Conservation (phyloP, 37 sponge, comb jelly and placozoan genomes). For the Axinella damicornis region DNA sequence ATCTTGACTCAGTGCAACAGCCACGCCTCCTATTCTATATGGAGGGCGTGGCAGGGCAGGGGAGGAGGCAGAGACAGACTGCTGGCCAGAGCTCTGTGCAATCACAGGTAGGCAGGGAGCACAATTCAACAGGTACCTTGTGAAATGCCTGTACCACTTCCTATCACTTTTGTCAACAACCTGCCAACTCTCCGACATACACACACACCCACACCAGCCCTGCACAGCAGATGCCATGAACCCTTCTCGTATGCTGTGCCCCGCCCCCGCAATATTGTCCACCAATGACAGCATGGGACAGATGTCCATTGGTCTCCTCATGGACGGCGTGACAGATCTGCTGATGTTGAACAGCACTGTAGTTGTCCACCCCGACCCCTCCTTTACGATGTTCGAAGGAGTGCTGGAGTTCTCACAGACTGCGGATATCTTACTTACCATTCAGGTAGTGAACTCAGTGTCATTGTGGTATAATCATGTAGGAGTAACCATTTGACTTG, state of each 20-base stretch:
- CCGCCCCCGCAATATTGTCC: slow-evolving; percentile 1
- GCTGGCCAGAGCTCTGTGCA: no score
- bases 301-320: slow-evolving; percentile 26
- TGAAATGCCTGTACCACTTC: no score
- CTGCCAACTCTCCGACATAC: no score
- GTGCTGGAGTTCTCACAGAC: neutral
- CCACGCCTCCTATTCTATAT: slow-evolving; percentile 53
- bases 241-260: slow-evolving; percentile 2
- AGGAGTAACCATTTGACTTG: no score
- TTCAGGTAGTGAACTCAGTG: neutral
- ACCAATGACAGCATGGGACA: no score
- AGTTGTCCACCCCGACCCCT: slow-evolving; percentile 38
- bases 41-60: neutral
- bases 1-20: slow-evolving; percentile 32
- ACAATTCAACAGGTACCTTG: no score
- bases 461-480: no score
- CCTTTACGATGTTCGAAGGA: neutral
- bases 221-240: slow-evolving; percentile 10
- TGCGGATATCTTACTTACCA: neutral
- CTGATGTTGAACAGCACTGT: slow-evolving; percentile 30
- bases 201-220: slow-evolving; percentile 13
- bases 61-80: neutral
- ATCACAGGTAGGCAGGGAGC: no score
- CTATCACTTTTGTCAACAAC: no score
- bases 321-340: slow-evolving; percentile 66